phyloP scores from a whole-genome alignment of 2,113 vertebrate genomes.

The Emydocephalus ijimae region DNA sequence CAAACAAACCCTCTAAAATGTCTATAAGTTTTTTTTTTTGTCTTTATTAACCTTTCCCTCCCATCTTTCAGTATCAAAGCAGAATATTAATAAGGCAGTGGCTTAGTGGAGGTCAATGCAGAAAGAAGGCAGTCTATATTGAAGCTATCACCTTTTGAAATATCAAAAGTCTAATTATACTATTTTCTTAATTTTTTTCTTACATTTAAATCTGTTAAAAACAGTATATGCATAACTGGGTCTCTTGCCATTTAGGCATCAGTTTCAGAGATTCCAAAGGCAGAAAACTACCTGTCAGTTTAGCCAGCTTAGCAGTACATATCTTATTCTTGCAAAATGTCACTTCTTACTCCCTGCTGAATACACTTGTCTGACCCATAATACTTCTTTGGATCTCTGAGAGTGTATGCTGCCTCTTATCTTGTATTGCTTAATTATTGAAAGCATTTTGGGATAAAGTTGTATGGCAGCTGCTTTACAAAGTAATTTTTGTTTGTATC shows the following conservation, averaged over 20 bases:
- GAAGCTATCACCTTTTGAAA: constrained; percentile 20
- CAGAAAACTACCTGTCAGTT: background rate
- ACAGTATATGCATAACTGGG: constrained; percentile 15
- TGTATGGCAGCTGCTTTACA: background rate
- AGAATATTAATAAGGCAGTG: constrained; percentile 28
- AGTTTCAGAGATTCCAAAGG: constrained; percentile 21
- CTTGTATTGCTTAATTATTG: constrained; percentile 35
- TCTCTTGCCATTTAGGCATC: constrained; percentile 28
- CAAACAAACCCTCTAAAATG: background rate
- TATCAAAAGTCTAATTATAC: constrained; percentile 11
- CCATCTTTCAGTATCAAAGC: background rate
- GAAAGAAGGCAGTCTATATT: constrained; percentile 42
- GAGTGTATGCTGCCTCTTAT: background rate
- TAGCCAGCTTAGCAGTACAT: constrained; percentile 22
- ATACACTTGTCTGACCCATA: background rate
- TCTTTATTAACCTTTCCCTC: constrained; percentile 16
- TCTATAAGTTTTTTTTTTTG: background rate
- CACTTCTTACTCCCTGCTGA: constrained; percentile 12
- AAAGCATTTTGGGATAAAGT: constrained; percentile 35
- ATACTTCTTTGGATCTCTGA: constrained; percentile 21
- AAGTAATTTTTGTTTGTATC: constrained; percentile 12
- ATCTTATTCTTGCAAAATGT: constrained; percentile 33
- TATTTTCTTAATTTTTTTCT: constrained; percentile 10
- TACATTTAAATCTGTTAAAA: constrained; percentile 42
- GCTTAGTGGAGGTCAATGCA: constrained; percentile 18